These are phyloP conservation scores for Ailuropoda melanoleuca DNA, from an alignment of 2,113 vertebrate genomes.

Conservation along the genomic window DNA sequence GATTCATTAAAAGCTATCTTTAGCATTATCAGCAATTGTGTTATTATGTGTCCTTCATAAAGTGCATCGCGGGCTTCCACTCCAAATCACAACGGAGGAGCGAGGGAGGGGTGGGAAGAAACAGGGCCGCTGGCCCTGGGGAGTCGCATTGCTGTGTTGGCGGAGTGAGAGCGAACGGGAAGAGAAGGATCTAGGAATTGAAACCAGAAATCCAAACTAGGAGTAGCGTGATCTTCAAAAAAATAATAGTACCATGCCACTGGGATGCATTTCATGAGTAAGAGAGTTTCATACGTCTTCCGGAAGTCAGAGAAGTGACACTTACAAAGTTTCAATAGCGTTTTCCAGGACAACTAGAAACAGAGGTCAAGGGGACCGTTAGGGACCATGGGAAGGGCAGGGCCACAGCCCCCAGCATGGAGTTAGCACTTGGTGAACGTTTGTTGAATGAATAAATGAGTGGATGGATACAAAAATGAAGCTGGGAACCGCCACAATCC, in stretches of 20 bases:
- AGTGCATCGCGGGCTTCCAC: not conserved
- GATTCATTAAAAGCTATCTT: slow-evolving; percentile 77
- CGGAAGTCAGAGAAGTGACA: not conserved
- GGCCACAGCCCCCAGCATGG: too few relatives aligned
- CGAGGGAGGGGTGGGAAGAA: not conserved
- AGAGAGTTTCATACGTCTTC: not conserved
- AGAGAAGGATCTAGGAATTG: not conserved
- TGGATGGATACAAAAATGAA: not conserved
- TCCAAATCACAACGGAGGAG: not conserved
- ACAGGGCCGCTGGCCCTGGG: not conserved
- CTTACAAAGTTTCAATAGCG: not conserved
- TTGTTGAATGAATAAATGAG: not conserved
- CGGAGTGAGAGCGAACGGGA: not conserved
- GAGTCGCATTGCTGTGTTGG: not conserved
- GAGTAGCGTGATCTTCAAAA: not conserved
- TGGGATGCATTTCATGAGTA: not conserved
- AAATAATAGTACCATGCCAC: not conserved
- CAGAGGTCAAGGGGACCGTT: not conserved
- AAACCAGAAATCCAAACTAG: not conserved
- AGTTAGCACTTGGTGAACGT: rapidly evolving
- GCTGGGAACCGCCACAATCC: not conserved
- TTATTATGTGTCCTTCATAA: slow-evolving; percentile 72
- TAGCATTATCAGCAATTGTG: slow-evolving; percentile 68
- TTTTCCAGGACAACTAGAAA: not conserved
- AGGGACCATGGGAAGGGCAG: not conserved